phyloP scores from a whole-genome alignment of 2,113 vertebrate species.

The Antechinus flavipes region DNA sequence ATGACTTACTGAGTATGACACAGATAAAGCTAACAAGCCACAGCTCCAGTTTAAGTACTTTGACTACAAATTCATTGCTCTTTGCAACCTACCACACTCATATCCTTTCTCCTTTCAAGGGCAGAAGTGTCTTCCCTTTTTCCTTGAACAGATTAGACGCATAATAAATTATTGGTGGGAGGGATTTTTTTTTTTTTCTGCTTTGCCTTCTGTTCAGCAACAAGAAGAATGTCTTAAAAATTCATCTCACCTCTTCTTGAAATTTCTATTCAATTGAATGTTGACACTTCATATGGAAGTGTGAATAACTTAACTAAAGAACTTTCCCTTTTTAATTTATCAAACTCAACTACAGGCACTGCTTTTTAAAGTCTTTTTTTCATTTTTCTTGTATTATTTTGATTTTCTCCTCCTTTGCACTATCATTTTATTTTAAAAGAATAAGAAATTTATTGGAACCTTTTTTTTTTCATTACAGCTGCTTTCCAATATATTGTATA shows the following conservation, averaged over 20 bases:
- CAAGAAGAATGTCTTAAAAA: slow-evolving; percentile 26
- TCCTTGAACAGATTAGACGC: background rate
- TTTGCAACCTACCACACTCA: background rate
- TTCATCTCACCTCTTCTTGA: slow-evolving; percentile 47
- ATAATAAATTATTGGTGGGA: background rate
- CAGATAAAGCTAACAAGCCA: background rate
- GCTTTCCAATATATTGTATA: background rate
- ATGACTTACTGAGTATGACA: background rate
- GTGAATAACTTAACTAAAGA: background rate
- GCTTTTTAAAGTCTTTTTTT: background rate
- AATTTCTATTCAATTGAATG: background rate
- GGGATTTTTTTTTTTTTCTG: background rate
- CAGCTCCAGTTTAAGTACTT: background rate
- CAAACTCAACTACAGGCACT: background rate
- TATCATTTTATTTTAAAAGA: slow-evolving; percentile 10
- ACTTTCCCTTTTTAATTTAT: slow-evolving; percentile 2
- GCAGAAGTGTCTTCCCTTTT: background rate
- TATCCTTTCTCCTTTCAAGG: background rate
- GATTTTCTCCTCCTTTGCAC: background rate
- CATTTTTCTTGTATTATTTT: background rate
- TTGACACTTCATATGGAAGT: background rate
- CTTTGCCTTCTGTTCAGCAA: background rate
- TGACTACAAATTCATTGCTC: background rate
- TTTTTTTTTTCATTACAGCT: background rate
- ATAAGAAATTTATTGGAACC: background rate